Evolutionary conservation across 2,113 vertebrate genomes (phyloP).

Genomic region (Xenotilapia longispinis): DNA sequence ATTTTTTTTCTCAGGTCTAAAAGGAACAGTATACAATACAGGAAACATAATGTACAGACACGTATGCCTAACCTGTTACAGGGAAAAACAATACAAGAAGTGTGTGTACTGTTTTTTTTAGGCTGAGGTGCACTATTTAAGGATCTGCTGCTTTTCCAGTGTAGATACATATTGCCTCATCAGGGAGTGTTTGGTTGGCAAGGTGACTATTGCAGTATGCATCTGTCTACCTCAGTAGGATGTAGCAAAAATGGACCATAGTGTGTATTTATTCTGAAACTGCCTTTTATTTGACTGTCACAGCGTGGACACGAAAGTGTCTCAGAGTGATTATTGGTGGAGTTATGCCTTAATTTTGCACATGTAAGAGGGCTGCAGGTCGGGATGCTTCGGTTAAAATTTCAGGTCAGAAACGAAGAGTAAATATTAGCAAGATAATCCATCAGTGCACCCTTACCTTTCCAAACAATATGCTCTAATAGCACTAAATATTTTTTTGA

Average conservation of each 20-base stretch:
- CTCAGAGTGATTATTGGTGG: background rate
- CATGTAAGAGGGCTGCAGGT: background rate
- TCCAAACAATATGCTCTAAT: background rate
- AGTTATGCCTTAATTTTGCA: constrained; percentile 20
- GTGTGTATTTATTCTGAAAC: constrained; percentile 42
- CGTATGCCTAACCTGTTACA: background rate
- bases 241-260: constrained; percentile 39
- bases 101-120: background rate
- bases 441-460: background rate
- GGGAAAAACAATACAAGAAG: background rate
- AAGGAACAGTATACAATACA: background rate
- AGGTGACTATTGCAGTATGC: constrained; percentile 28
- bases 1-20: background rate
- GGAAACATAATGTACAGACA: background rate
- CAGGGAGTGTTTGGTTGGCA: constrained; percentile 48
- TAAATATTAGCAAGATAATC: background rate
- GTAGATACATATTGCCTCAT: constrained; percentile 38
- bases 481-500: background rate
- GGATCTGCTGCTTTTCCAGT: constrained; percentile 34
- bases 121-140: constrained; percentile 35
- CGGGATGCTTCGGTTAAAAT: background rate
- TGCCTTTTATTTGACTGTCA: constrained; percentile 58
- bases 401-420: background rate
- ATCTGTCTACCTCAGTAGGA: constrained; percentile 59
- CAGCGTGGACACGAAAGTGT: constrained; percentile 5